Evolutionary conservation across 2,797 vertebrate species (phyloP), one percentile per base, ranked within the genome.

Genomic region (Todus mexicanus): DNA sequence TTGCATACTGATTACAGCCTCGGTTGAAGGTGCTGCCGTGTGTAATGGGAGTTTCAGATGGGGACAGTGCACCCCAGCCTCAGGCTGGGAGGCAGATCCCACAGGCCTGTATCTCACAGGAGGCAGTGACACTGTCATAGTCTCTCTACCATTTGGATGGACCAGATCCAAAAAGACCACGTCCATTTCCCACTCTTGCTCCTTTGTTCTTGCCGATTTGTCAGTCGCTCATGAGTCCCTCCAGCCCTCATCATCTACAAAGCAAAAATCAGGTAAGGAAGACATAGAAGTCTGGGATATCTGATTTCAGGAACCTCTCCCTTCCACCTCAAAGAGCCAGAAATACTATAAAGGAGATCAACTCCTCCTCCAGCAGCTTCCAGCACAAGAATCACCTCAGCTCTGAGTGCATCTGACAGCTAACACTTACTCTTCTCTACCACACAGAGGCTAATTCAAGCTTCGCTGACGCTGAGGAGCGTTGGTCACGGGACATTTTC

Each of bases 1-100:
- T 80, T 94, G 72, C 88, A 93, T 71, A 77, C 64, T 65, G 81
- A 93, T 65, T 84, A 84, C 47, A 93, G 77, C 33, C 60, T 87
- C 64, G 15, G 5, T 0, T 60, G 35, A 76, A 87, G 57, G 64
- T 83, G 85, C 72, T 81, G 38, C 56, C 87, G 42, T 20, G 15
- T n/a, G 9, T 45, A 59, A 35, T 42, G 48, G 35, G 57, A 59
- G 19, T 48, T 89, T 90, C 90, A 89, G 56, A 64, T 4, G 12
- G 17, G 11, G 10, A 68, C 7, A 15, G 26, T 27, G 18, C 25
- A 11, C 40, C 42, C 59, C 54, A 65, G 51, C 35, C 45, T 35
- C 82, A 65, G 69, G 72, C 54, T 72, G 59, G 53, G 66, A 87
- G 53, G 64, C 5, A 0, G 43, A 76, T 43, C 61, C 61, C 60